Evolutionary conservation across 2,113 vertebrate genomes (phyloP), one percentile per base, ranked within the genome.

Genomic region (Aptenodytes patagonicus): DNA sequence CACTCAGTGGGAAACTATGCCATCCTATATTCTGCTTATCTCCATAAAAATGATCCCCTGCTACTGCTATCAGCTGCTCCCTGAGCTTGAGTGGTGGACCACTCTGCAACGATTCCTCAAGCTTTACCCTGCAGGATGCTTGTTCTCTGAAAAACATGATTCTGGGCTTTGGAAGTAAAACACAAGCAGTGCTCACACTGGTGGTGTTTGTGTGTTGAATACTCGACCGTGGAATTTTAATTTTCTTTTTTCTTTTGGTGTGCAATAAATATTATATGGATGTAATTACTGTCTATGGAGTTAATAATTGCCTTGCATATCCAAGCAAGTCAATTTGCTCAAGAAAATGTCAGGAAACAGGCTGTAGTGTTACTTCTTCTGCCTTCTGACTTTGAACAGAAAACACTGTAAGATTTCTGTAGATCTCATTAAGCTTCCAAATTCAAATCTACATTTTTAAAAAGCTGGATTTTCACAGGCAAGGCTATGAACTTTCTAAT

Each of bases 281-380:
- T 95, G 32, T 89, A 93, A 95, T 95, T 93, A 87, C 78, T 93
- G 17, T 91, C 83, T 93, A 11, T 20, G 20, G 72, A 91, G 29
- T 96, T 95, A 95, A 89, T 95, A 95, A 96, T 77, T 88, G 64
- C 75, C 34, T 93, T 93, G 78, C 55, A 83, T 78, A 96, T 52
- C 51, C 71, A 86, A 88, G 89, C 54, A 90, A 96, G 84, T 87
- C 68, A 89, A 90, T 86, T 92, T 90, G 38, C 46, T 94, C 51
- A 73, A 85, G 89, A 78, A 96, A 97, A 95, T 68, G 94, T 79
- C 88, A 93, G 65, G 65, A 95, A 91, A 91, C 60, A 91, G 61
- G 44, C 68, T 87, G 66, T 64, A 86, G 51, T 60, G 51, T 93
- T 90, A 68, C 13, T 91, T 82, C 77, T 87, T 90, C 66, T 76